Percentiles rank a stretch among this genome's conserved stretches.
These are phyloP conservation scores for Cepaea nemoralis DNA, from an alignment of 1,140 invertebrate species.

Conservation along the genomic window DNA sequence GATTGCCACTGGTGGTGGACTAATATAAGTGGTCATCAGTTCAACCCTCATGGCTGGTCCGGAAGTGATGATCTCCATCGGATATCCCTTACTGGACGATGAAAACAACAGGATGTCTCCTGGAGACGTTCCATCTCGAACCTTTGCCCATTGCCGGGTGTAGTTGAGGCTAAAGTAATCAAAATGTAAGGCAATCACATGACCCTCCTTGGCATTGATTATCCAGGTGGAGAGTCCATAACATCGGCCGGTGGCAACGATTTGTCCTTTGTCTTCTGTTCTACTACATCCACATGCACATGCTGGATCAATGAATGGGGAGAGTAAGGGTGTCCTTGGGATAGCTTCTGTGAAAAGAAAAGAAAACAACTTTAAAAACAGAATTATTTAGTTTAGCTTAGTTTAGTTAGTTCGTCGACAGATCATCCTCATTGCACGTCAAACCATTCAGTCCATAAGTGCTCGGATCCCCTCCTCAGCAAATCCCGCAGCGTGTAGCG, in stretches of 20 bases:
- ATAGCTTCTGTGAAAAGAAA: conserved; percentile 43
- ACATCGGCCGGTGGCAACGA: conserved; percentile 63
- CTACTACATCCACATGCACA: conserved; percentile 60
- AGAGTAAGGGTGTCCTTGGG: conserved; percentile 57
- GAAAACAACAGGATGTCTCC: conserved; percentile 54
- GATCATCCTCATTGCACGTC: too few species aligned
- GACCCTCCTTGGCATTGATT: conserved; percentile 44
- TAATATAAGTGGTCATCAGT: conserved; percentile 50
- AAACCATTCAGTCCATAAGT: too few species aligned
- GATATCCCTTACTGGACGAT: conserved; percentile 45
- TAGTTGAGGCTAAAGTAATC: conserved; percentile 55
- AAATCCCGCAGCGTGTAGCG: too few species aligned
- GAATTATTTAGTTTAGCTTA: too few species aligned
- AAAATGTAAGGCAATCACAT: conserved; percentile 55
- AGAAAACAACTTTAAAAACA: background rate
- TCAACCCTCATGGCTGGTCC: conserved; percentile 58
- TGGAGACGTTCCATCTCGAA: conserved; percentile 54
- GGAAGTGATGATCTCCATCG: conserved; percentile 52
- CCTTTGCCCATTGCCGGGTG: conserved; percentile 59
- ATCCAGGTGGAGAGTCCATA: conserved; percentile 57
- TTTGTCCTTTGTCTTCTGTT: conserved; percentile 47
- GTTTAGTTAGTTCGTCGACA: too few species aligned
- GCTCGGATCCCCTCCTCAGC: too few species aligned
- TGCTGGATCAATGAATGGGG: conserved; percentile 42
- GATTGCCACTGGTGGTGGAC: conserved; percentile 34